A percentile compares a stretch with the other conserved stretches of the same genome.
Evolutionary conservation across 1,140 invertebrate species (phyloP).

Genomic region (Chironomus tepperi): DNA sequence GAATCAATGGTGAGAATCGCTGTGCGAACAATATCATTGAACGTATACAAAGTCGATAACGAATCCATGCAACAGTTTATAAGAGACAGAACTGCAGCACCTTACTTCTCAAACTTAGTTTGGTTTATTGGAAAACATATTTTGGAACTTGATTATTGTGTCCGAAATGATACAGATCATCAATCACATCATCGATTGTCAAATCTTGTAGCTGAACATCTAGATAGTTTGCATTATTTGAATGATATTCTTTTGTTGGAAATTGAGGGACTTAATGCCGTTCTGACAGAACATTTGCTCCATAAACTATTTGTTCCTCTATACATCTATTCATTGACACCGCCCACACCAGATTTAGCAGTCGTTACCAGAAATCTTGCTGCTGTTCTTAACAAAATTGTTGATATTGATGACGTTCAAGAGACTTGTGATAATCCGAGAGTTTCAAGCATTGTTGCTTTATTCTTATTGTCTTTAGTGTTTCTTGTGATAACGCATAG

Average conservation of each 20-base stretch:
- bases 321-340: conserved; percentile 83
- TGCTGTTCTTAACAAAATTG: conserved; percentile 49
- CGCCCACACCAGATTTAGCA: conserved; percentile 41
- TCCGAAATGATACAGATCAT: conserved; percentile 88
- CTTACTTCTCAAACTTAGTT: conserved; percentile 98
- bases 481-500: conserved; percentile 87
- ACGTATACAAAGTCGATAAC: conserved; percentile 94
- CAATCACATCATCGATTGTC: conserved; percentile 84
- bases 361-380: conserved; percentile 50
- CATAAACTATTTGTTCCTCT: conserved; percentile 89
- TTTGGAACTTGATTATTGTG: conserved; percentile 89
- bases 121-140: conserved; percentile 99
- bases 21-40: conserved; percentile 92
- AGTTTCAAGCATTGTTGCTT: conserved; percentile 78
- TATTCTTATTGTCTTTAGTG: conserved; percentile 93
- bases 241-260: conserved; percentile 93
- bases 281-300: conserved; percentile 90
- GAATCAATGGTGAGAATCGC: conserved; percentile 99
- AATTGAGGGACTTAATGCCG: conserved; percentile 87
- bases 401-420: conserved; percentile 40
- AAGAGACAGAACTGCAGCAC: conserved; percentile 86
- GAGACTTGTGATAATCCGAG: conserved; percentile 51
- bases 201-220: conserved; percentile 92
- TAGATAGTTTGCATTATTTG: conserved; percentile 96
- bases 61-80: conserved; percentile 94